A percentile compares a stretch with the other conserved stretches of the same genome.
phyloP scores from a whole-genome alignment of 2,797 vertebrate genomes.

The Telmatherina bonti region DNA sequence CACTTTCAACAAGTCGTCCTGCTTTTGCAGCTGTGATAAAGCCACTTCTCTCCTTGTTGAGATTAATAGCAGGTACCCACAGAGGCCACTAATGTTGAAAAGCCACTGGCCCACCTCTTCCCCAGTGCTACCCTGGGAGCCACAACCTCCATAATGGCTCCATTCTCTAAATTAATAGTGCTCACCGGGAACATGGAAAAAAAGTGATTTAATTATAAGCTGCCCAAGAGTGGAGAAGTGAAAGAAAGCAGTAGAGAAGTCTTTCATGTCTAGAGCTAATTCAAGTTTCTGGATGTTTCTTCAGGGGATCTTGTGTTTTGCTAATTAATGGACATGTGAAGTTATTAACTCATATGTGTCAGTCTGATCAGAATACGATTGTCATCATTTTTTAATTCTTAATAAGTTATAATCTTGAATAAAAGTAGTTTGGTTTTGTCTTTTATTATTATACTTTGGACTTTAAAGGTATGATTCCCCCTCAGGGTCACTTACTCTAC shows the following conservation, averaged over 20 bases:
- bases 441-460: too few species aligned
- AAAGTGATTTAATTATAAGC: slow-evolving; percentile 67
- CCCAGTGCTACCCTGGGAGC: slow-evolving; percentile 61
- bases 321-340: slow-evolving; percentile 13
- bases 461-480: too few species aligned
- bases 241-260: slow-evolving; percentile 42
- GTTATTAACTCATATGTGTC: slow-evolving; percentile 1
- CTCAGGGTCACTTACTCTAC: too few species aligned
- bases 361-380: not conserved
- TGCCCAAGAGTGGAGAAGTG: slow-evolving; percentile 26
- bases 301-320: slow-evolving; percentile 5
- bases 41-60: slow-evolving; percentile 73
- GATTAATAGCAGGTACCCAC: slow-evolving; percentile 67
- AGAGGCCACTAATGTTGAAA: slow-evolving; percentile 68
- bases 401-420: not conserved
- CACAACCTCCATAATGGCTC: slow-evolving; percentile 62
- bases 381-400: not conserved
- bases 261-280: slow-evolving; percentile 49
- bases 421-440: not conserved
- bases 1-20: slow-evolving; percentile 46
- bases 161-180: slow-evolving; percentile 67
- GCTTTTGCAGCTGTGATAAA: slow-evolving; percentile 57
- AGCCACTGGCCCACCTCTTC: slow-evolving; percentile 58
- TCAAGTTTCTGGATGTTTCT: slow-evolving; percentile 23
- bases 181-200: slow-evolving; percentile 52